Conservation (phyloP, 2,113 vertebrate species). For the Macroglossus sobrinus region DNA sequence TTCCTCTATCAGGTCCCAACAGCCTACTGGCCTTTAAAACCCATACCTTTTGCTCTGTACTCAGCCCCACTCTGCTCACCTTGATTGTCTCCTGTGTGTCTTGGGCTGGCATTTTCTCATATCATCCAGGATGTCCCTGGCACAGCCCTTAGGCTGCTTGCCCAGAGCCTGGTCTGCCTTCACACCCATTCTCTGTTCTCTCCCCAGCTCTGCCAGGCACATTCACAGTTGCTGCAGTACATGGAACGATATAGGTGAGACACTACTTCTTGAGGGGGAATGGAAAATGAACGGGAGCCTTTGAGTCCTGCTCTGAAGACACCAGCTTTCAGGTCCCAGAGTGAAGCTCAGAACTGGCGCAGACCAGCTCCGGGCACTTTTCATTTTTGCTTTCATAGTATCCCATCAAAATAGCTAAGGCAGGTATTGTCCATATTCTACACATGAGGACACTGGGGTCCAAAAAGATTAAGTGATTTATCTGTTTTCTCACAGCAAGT, state of each 20-base stretch:
- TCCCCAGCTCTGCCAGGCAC: constrained; percentile 91
- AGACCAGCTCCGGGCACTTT: not conserved
- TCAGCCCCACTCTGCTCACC: not conserved
- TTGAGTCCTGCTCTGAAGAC: not conserved
- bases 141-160: not conserved
- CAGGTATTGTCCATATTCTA: not conserved
- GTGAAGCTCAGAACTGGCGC: not conserved
- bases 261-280: fast-evolving
- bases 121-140: not conserved
- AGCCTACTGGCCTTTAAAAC: not conserved
- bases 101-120: not conserved
- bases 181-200: constrained; percentile 5
- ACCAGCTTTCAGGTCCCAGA: fast-evolving
- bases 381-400: not conserved
- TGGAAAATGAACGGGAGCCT: not conserved
- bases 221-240: constrained; percentile 95
- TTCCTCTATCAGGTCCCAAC: not conserved
- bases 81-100: not conserved
- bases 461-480: not conserved
- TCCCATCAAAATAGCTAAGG: not conserved
- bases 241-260: constrained; percentile 92
- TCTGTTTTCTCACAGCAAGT: not conserved
- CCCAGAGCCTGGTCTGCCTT: not conserved
- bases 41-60: not conserved
- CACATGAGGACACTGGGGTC: not conserved